Conservation (phyloP, 2,113 vertebrate species). For the Danio rerio region DNA sequence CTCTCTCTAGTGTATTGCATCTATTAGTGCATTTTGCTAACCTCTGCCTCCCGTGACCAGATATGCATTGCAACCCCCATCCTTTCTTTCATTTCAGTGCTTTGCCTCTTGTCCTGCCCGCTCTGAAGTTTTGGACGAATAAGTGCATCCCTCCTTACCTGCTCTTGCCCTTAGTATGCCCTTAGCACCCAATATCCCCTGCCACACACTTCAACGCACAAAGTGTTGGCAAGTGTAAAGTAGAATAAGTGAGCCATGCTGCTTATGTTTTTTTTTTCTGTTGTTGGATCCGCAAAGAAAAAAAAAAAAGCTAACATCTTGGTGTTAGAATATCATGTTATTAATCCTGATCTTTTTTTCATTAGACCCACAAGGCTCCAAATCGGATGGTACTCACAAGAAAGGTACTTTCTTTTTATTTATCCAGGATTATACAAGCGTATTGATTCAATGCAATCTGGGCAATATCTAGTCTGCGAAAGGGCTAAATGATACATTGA, state of each 20-base stretch:
- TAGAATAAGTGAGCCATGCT: conserved; percentile 73
- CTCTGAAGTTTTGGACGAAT: conserved; percentile 68
- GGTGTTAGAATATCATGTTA: conserved; percentile 79
- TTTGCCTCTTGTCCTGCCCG: conserved; percentile 73
- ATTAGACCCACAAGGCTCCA: conserved; percentile 85
- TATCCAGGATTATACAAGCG: conserved; percentile 58
- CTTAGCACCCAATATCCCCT: conserved; percentile 63
- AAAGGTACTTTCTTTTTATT: conserved; percentile 81
- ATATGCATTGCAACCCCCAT: conserved; percentile 74
- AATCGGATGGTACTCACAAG: conserved; percentile 84
- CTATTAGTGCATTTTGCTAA: conserved; percentile 81
- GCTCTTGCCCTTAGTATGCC: conserved; percentile 78
- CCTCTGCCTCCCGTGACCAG: conserved; percentile 71
- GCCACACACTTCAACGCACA: conserved; percentile 71
- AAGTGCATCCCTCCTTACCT: conserved; percentile 74
- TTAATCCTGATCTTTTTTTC: conserved; percentile 85
- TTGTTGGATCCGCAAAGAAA: conserved; percentile 75
- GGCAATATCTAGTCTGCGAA: conserved; percentile 34
- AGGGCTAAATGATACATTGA: conserved; percentile 19
- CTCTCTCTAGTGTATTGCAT: conserved; percentile 73
- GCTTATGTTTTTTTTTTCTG: conserved; percentile 70
- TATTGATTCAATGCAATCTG: conserved; percentile 48
- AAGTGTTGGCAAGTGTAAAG: conserved; percentile 75
- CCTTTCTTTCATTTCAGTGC: conserved; percentile 68
- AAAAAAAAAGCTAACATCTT: conserved; percentile 70